These are phyloP conservation scores for Hedya salicella DNA, from an alignment of 2,888 invertebrate genomes.

Conservation along the genomic window DNA sequence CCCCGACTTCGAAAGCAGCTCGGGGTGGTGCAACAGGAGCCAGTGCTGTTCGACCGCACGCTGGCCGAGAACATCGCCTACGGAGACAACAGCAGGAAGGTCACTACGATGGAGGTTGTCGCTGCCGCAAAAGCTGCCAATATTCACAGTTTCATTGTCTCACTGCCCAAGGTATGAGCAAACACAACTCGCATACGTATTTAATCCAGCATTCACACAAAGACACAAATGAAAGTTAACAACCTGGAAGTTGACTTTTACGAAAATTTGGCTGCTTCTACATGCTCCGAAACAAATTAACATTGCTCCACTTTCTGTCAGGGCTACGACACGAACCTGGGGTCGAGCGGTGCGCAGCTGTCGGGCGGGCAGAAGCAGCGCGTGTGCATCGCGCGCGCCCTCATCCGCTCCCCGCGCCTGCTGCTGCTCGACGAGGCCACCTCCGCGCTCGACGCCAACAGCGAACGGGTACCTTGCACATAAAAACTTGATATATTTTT, in stretches of 20 bases:
- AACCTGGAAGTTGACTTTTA: no score
- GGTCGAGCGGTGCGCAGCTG: slow-evolving; percentile 88
- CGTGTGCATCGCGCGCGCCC: slow-evolving; percentile 89
- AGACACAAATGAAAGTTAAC: no score
- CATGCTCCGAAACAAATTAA: neutral
- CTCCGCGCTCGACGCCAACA: slow-evolving; percentile 87
- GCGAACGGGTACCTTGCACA: slow-evolving; percentile 88
- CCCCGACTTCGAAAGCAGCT: slow-evolving; percentile 89
- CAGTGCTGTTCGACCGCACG: slow-evolving; percentile 92
- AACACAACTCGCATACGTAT: no score
- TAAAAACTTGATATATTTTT: no score
- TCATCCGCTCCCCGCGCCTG: slow-evolving; percentile 87
- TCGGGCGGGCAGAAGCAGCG: slow-evolving; percentile 91
- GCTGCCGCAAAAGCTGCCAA: slow-evolving; percentile 91
- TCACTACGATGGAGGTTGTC: slow-evolving; percentile 89
- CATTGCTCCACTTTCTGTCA: slow-evolving; percentile 51
- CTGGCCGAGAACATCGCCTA: slow-evolving; percentile 95
- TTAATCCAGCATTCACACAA: no score
- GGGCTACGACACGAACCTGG: slow-evolving; percentile 89
- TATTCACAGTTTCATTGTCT: slow-evolving; percentile 91
- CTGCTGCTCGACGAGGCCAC: slow-evolving; percentile 89
- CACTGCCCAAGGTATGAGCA: slow-evolving; percentile 86
- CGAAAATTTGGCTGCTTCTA: no score
- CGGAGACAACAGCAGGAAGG: slow-evolving; percentile 89
- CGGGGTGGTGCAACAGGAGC: slow-evolving; percentile 94